Percentiles rank a stretch among this genome's conserved stretches.
Evolutionary conservation across 2,113 vertebrate genomes (phyloP).

Genomic region (Mugil cephalus): DNA sequence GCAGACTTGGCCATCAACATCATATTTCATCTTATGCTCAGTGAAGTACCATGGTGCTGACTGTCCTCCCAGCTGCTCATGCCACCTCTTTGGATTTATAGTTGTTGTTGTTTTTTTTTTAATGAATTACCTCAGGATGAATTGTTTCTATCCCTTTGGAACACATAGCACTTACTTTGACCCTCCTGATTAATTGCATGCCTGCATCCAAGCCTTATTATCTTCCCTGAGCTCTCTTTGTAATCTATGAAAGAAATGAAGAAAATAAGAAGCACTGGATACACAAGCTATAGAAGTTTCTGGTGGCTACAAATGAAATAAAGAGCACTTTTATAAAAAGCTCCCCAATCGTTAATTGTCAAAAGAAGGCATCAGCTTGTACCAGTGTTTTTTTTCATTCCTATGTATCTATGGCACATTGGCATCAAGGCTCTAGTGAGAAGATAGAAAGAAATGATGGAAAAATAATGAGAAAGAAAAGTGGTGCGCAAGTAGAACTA

Average conservation of each 20-base stretch:
- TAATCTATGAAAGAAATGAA: neutral
- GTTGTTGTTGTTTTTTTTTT: neutral
- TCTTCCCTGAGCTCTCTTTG: neutral
- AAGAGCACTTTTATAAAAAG: conserved; percentile 23
- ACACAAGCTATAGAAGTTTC: neutral
- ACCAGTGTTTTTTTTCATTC: conserved; percentile 20
- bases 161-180: neutral
- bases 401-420: conserved; percentile 27
- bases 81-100: neutral
- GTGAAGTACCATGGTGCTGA: neutral
- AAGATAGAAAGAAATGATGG: conserved; percentile 1
- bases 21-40: neutral
- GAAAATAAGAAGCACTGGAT: conserved; percentile 8
- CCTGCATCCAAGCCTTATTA: neutral
- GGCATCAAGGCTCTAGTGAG: conserved; percentile 29
- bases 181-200: neutral
- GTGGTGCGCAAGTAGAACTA: neutral
- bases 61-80: neutral
- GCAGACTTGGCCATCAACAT: neutral
- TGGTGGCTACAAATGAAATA: conserved; percentile 1
- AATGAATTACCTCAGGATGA: neutral
- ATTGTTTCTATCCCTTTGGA: neutral
- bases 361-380: conserved; percentile 59
- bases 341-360: conserved; percentile 63
- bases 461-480: conserved; percentile 1